Percentiles rank a stretch among this genome's conserved stretches.
Evolutionary conservation across 2,888 invertebrate genomes (phyloP).

Genomic region (Stramonita haemastoma): DNA sequence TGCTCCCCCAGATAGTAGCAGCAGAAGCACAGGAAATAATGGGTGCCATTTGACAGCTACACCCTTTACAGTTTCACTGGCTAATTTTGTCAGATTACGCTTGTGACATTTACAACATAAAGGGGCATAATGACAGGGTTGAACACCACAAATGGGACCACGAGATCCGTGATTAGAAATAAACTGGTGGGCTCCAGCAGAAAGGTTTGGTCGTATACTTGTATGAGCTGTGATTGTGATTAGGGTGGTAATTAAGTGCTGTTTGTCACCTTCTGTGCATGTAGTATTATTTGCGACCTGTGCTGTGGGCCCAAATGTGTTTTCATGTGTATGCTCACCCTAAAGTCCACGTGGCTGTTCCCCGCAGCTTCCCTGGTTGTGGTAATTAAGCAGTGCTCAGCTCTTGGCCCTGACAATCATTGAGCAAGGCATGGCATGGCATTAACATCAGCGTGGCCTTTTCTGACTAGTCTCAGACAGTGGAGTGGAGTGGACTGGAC

Average conservation of each 20-base stretch:
- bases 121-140: not conserved
- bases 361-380: not conserved
- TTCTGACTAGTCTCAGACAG: too few relatives aligned
- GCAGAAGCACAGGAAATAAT: not conserved
- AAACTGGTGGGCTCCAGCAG: not conserved
- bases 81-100: not conserved
- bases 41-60: not conserved
- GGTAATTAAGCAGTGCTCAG: too few relatives aligned
- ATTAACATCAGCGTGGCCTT: too few relatives aligned
- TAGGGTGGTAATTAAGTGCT: not conserved
- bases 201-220: not conserved
- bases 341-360: not conserved
- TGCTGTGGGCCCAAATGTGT: not conserved
- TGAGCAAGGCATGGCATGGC: too few relatives aligned
- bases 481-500: too few relatives aligned
- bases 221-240: not conserved
- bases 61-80: not conserved
- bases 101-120: slow-evolving; percentile 21
- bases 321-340: not conserved
- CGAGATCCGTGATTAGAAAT: not conserved
- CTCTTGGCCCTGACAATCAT: too few relatives aligned
- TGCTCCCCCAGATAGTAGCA: not conserved
- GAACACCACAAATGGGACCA: not conserved
- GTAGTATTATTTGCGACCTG: not conserved
- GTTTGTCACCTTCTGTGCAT: not conserved